Conservation (phyloP, 2,888 invertebrate genomes). For the Hoplodrina blanda region DNA sequence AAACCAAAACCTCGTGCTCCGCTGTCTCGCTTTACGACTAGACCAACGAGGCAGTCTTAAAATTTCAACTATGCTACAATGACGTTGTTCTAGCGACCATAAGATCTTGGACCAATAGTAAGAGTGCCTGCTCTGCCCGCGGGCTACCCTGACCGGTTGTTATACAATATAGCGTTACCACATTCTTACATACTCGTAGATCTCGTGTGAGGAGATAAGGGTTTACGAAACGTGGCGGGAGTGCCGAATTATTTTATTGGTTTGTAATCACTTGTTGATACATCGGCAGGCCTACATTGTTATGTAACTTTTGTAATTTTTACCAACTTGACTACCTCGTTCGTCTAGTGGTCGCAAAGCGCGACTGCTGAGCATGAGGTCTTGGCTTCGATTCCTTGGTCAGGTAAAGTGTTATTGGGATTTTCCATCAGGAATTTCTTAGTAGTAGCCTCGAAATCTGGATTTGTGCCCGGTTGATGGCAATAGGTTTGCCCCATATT, state of each 20-base stretch:
- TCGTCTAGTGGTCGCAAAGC: too few relatives aligned
- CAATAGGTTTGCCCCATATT: too few relatives aligned
- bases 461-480: too few relatives aligned
- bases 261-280: constrained; percentile 38
- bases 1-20: too few relatives aligned
- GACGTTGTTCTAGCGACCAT: not conserved
- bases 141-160: constrained; percentile 50
- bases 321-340: too few relatives aligned
- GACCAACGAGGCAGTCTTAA: too few relatives aligned
- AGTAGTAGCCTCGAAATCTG: too few relatives aligned
- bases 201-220: constrained; percentile 45
- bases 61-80: not conserved
- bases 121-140: constrained; percentile 43
- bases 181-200: constrained; percentile 53
- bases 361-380: too few relatives aligned
- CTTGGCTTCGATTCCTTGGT: too few relatives aligned
- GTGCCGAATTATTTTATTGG: constrained; percentile 56
- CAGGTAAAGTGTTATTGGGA: too few relatives aligned
- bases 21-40: too few relatives aligned
- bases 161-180: constrained; percentile 43
- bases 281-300: not conserved
- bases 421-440: too few relatives aligned
- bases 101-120: constrained; percentile 34
- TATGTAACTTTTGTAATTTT: constrained; percentile 20
- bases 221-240: constrained; percentile 37